Conservation (phyloP, 2,888 invertebrate species). For the Helobdella robusta region DNA sequence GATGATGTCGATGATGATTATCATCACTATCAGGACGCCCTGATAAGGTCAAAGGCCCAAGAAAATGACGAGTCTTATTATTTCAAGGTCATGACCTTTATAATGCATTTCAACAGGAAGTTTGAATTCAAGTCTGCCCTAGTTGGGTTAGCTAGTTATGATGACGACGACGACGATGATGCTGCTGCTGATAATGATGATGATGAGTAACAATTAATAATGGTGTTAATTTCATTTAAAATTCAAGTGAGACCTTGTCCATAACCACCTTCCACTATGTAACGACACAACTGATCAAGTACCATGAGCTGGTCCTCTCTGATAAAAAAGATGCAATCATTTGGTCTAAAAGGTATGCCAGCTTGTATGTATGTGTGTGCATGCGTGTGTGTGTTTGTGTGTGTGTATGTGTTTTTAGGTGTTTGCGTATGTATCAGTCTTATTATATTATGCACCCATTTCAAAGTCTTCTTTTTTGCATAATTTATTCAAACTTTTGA, state of each 20-base stretch:
- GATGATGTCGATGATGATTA: not conserved
- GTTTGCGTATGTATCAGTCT: no score
- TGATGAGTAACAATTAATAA: slow-evolving; percentile 5
- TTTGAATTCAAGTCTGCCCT: slow-evolving; percentile 30
- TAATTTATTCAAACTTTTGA: no score
- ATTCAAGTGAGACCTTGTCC: slow-evolving; percentile 78
- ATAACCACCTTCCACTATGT: slow-evolving; percentile 84
- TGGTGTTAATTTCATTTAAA: slow-evolving; percentile 28
- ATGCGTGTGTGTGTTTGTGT: not conserved
- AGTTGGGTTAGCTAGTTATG: slow-evolving; percentile 55
- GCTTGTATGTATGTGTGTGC: no score
- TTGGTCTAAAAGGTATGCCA: slow-evolving; percentile 64
- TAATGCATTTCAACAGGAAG: slow-evolving; percentile 86
- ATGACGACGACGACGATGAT: slow-evolving; percentile 12
- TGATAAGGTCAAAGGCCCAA: slow-evolving; percentile 57
- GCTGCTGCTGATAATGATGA: not conserved
- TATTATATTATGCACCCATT: no score
- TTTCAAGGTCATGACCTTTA: slow-evolving; percentile 84
- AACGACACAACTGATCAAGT: slow-evolving; percentile 79
- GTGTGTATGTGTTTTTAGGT: no score
- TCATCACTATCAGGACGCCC: slow-evolving; percentile 49
- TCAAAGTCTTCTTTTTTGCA: no score
- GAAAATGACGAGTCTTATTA: slow-evolving; percentile 85
- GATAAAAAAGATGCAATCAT: slow-evolving; percentile 73
- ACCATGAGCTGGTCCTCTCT: slow-evolving; percentile 66